These are phyloP conservation scores for Drosophila siamana DNA, from an alignment of 2,888 invertebrate species.

Conservation along the genomic window DNA sequence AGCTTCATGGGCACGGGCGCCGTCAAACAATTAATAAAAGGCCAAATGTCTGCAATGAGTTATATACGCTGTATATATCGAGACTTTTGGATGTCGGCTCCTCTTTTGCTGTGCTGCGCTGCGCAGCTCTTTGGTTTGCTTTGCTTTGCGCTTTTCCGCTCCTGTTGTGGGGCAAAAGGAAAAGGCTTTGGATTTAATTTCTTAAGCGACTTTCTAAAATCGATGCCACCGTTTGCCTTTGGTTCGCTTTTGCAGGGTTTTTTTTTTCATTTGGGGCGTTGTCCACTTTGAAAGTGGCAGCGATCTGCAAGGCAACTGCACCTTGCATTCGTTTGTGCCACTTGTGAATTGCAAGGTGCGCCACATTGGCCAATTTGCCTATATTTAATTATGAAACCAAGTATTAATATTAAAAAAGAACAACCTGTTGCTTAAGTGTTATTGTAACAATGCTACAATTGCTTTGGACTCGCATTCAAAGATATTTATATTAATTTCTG, in stretches of 20 bases:
- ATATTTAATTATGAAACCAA: slow-evolving; percentile 2
- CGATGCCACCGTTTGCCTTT: slow-evolving; percentile 66
- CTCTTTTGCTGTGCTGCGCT: not conserved
- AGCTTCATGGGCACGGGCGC: slow-evolving; percentile 81
- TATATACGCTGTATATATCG: slow-evolving; percentile 60
- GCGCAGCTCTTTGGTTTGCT: slow-evolving; percentile 4
- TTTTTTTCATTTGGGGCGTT: slow-evolving; percentile 57
- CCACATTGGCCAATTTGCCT: slow-evolving; percentile 19
- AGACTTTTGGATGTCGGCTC: slow-evolving; percentile 38
- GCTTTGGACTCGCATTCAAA: no score
- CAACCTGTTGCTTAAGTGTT: not conserved
- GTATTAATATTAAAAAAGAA: not conserved
- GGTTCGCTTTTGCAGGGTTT: slow-evolving; percentile 48
- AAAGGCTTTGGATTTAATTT: slow-evolving; percentile 67
- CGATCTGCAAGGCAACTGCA: slow-evolving; percentile 46
- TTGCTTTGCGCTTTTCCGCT: slow-evolving; percentile 52
- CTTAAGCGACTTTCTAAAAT: slow-evolving; percentile 66
- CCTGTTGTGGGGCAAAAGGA: slow-evolving; percentile 57
- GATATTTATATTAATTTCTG: no score
- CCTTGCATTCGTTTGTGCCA: slow-evolving; percentile 49
- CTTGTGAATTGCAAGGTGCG: slow-evolving; percentile 53
- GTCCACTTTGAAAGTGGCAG: slow-evolving; percentile 45
- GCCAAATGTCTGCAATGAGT: slow-evolving; percentile 81
- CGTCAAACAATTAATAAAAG: slow-evolving; percentile 81
- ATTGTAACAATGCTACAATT: not conserved